phyloP scores from a whole-genome alignment of 2,113 vertebrate genomes.

The Rallus limicola region DNA sequence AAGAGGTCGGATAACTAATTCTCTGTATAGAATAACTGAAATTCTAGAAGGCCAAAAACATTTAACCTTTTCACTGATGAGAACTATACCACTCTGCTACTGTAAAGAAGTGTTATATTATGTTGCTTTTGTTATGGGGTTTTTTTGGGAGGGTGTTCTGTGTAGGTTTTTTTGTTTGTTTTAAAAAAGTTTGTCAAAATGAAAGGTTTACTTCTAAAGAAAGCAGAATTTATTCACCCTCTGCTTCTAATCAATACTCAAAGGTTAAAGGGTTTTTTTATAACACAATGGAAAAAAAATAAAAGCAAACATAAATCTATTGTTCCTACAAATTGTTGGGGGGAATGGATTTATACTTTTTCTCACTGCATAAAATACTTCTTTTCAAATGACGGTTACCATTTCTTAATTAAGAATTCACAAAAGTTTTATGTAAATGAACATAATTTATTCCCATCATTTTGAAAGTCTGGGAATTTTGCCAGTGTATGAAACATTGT shows the following conservation, averaged over 20 bases:
- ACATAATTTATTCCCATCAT: conserved; percentile 75
- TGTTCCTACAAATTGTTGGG: conserved; percentile 41
- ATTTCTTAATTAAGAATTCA: conserved; percentile 75
- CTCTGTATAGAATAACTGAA: background rate
- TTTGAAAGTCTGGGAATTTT: conserved; percentile 73
- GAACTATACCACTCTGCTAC: background rate
- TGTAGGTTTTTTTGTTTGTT: too few species aligned
- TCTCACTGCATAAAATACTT: conserved; percentile 57
- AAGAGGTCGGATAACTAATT: background rate
- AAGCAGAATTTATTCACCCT: conserved; percentile 7
- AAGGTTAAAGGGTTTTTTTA: conserved; percentile 48
- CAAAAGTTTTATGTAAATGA: conserved; percentile 62
- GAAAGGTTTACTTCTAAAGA: background rate
- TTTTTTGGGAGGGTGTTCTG: too few species aligned
- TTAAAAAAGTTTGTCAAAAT: background rate
- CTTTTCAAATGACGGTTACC: conserved; percentile 46
- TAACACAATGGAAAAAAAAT: conserved; percentile 29
- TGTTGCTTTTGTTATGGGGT: background rate
- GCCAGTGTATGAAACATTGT: conserved; percentile 73
- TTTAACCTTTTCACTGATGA: background rate
- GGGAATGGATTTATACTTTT: conserved; percentile 69
- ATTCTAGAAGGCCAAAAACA: background rate
- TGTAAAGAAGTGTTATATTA: background rate
- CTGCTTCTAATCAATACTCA: conserved; percentile 43
- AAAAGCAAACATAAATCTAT: conserved; percentile 63